These are phyloP conservation scores for Amphipyra berbera DNA, from an alignment of 2,888 invertebrate species.

Conservation along the genomic window DNA sequence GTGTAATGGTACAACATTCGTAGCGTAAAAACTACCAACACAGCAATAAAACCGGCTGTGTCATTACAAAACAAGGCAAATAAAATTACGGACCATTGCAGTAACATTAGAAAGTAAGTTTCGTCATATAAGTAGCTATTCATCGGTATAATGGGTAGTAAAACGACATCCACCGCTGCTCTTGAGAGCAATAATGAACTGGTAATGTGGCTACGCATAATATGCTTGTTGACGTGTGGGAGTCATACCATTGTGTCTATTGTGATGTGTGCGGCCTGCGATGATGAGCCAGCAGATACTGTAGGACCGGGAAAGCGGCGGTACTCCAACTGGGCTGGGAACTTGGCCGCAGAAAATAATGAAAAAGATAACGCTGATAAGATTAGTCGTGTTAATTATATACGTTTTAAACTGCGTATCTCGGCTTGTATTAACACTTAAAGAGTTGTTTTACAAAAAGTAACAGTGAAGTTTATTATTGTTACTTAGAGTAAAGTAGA, in stretches of 20 bases:
- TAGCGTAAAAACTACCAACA: slow-evolving; percentile 42
- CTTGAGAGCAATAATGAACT: slow-evolving; percentile 74
- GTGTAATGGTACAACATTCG: slow-evolving; percentile 44
- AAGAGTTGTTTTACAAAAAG: slow-evolving; percentile 29
- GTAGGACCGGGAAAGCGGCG: slow-evolving; percentile 50
- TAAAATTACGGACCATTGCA: slow-evolving; percentile 75
- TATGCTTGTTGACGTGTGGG: slow-evolving; percentile 76
- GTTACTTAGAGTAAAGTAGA: neutral
- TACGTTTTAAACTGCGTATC: slow-evolving; percentile 37
- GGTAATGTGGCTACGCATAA: slow-evolving; percentile 71
- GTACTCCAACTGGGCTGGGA: slow-evolving; percentile 41
- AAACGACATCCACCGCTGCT: slow-evolving; percentile 62
- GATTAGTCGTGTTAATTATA: slow-evolving; percentile 54
- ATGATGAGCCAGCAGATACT: slow-evolving; percentile 63
- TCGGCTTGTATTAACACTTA: slow-evolving; percentile 25
- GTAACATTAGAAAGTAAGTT: slow-evolving; percentile 83
- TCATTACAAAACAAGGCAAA: slow-evolving; percentile 70
- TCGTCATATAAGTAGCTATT: slow-evolving; percentile 79
- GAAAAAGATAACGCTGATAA: slow-evolving; percentile 55
- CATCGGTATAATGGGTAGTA: slow-evolving; percentile 75
- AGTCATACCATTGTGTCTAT: slow-evolving; percentile 72
- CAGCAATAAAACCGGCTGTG: slow-evolving; percentile 64
- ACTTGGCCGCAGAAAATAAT: slow-evolving; percentile 49
- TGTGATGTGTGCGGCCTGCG: slow-evolving; percentile 56
- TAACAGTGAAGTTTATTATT: slow-evolving; percentile 40